phyloP scores from a whole-genome alignment of 1,140 invertebrate species.

The Drosophila micromelanica region DNA sequence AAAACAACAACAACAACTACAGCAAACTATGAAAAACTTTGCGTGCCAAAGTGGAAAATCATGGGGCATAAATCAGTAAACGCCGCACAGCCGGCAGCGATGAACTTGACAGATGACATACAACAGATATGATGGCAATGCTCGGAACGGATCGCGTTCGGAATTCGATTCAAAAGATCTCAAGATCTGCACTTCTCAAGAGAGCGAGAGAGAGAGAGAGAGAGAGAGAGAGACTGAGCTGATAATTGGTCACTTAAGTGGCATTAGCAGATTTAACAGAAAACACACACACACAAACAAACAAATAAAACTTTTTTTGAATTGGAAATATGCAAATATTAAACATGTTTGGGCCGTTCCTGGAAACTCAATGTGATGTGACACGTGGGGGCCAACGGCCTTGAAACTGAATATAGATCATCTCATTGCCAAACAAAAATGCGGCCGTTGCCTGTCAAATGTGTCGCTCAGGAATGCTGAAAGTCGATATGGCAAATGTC shows the following conservation, averaged over 20 bases:
- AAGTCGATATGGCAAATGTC: conserved; percentile 41
- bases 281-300: no score
- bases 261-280: conserved; percentile 60
- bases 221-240: conserved; percentile 31
- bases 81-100: conserved; percentile 64
- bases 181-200: conserved; percentile 5
- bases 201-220: conserved; percentile 1
- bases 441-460: conserved; percentile 76
- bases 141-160: conserved; percentile 17
- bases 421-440: conserved; percentile 77
- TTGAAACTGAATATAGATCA: conserved; percentile 71
- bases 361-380: conserved; percentile 57
- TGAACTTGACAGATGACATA: conserved; percentile 78
- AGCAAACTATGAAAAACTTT: conserved; percentile 61
- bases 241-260: conserved; percentile 82
- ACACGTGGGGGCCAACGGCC: conserved; percentile 50
- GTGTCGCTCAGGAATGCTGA: conserved; percentile 70
- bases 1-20: conserved; percentile 1
- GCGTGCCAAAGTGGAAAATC: conserved; percentile 81
- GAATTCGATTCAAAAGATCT: conserved; percentile 26
- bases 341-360: conserved; percentile 51
- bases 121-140: conserved; percentile 68
- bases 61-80: conserved; percentile 77
- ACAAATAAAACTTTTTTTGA: conserved; percentile 28
- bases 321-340: conserved; percentile 74